Evolutionary conservation across 2,113 vertebrate species (phyloP).

Genomic region (Cottus gobio): DNA sequence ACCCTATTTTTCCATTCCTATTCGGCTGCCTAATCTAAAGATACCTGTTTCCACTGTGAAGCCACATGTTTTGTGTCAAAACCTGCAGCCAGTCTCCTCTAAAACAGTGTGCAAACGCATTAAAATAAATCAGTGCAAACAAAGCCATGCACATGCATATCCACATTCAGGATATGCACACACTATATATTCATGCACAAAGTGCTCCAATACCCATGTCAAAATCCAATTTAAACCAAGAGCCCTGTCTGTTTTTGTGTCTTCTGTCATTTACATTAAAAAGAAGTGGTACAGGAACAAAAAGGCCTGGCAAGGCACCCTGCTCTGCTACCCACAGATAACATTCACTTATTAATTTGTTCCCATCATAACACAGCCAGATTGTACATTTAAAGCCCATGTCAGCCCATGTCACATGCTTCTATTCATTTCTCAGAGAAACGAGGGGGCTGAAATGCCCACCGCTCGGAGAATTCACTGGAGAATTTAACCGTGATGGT

Average conservation of each 20-base stretch:
- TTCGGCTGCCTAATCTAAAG: constrained; percentile 27
- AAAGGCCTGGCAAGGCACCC: constrained; percentile 55
- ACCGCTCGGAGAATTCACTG: constrained; percentile 47
- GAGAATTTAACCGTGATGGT: constrained; percentile 56
- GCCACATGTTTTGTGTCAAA: constrained; percentile 2
- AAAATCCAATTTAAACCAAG: constrained; percentile 56
- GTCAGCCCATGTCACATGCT: constrained; percentile 67
- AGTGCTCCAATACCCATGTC: constrained; percentile 40
- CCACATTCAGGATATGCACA: constrained; percentile 3
- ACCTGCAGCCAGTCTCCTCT: constrained; percentile 7
- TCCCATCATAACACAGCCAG: constrained; percentile 60
- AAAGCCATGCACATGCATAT: constrained; percentile 27
- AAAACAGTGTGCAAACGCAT: constrained; percentile 22
- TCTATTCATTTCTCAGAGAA: constrained; percentile 56
- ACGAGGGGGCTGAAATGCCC: constrained; percentile 63
- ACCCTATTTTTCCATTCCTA: constrained; percentile 47
- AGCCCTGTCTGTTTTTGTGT: constrained; percentile 54
- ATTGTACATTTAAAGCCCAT: constrained; percentile 71
- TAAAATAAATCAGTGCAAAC: constrained; percentile 21
- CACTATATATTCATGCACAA: constrained; percentile 7
- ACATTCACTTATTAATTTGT: constrained; percentile 76
- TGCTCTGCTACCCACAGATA: constrained; percentile 72
- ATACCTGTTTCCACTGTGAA: constrained; percentile 25
- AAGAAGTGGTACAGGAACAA: constrained; percentile 56
- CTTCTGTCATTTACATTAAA: constrained; percentile 58